Conservation (phyloP, 2,113 vertebrate species). For the Xenus cinereus region DNA sequence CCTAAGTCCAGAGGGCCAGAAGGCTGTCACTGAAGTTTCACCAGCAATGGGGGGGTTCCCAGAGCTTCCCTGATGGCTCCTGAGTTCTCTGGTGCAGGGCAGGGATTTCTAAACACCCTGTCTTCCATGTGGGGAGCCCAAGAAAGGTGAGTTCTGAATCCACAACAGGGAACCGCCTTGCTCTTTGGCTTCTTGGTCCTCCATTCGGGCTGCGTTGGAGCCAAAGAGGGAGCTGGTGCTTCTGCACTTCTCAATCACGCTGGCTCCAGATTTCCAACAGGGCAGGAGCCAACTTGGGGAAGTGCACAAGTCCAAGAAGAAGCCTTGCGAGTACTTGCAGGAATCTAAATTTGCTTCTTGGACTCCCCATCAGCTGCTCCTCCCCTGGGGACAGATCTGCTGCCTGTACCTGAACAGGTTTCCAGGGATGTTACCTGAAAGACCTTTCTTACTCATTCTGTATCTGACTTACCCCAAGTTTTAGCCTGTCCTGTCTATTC, state of each 20-base stretch:
- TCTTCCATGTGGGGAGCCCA: accelerated
- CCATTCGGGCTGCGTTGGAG: background rate
- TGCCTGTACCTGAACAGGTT: background rate
- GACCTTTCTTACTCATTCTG: background rate
- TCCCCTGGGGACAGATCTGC: background rate
- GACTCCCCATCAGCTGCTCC: background rate
- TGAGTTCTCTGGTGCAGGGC: background rate
- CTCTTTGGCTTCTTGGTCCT: background rate
- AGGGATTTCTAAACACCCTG: background rate
- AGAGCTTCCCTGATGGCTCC: background rate
- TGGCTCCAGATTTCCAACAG: background rate
- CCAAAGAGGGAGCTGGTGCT: background rate
- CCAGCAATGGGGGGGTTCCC: background rate
- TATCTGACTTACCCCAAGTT: background rate
- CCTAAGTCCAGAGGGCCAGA: background rate
- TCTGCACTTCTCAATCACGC: accelerated
- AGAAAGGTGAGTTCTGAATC: background rate
- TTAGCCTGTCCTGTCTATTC: background rate
- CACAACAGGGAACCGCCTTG: background rate
- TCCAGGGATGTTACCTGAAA: background rate
- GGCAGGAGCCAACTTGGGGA: background rate
- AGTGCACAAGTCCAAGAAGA: background rate
- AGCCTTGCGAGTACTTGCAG: background rate
- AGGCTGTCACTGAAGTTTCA: background rate
- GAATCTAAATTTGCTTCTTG: background rate